Conservation (phyloP, 2,888 invertebrate genomes). For the Hoplodrina ambigua region DNA sequence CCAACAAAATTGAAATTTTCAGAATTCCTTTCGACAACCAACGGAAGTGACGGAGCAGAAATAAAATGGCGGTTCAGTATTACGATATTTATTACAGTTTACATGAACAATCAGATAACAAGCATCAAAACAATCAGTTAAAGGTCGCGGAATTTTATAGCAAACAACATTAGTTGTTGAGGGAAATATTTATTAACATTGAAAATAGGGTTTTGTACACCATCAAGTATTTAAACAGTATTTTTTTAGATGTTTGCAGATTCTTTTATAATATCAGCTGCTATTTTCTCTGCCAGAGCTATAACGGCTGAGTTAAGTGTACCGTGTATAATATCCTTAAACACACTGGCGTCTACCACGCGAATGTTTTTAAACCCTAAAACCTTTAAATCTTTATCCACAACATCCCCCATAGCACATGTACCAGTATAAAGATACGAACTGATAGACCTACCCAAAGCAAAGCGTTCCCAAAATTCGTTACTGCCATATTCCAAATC, state of each 20-base stretch:
- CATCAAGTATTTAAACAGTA: too few relatives aligned
- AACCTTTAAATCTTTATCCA: conserved; percentile 89
- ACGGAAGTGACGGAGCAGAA: conserved; percentile 30
- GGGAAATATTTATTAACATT: too few relatives aligned
- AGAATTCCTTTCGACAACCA: conserved; percentile 53
- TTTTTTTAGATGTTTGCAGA: too few relatives aligned
- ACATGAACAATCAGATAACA: too few relatives aligned
- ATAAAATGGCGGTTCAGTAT: conserved; percentile 27
- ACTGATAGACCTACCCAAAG: conserved; percentile 84
- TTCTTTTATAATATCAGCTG: neutral
- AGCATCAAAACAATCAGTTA: too few relatives aligned
- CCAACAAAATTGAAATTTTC: conserved; percentile 57
- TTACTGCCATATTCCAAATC: conserved; percentile 32
- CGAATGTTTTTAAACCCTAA: conserved; percentile 58
- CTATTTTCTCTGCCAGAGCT: conserved; percentile 19
- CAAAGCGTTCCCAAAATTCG: conserved; percentile 68
- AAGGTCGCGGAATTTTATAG: too few relatives aligned
- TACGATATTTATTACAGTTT: neutral
- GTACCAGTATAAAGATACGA: conserved; percentile 93
- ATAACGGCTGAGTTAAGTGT: conserved; percentile 88
- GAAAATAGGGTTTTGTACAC: too few relatives aligned
- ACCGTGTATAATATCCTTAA: conserved; percentile 88
- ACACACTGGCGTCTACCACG: conserved; percentile 65
- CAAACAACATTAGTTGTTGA: too few relatives aligned
- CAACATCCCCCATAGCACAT: conserved; percentile 94